Evolutionary conservation across 2,888 invertebrate species (phyloP), one percentile per base, ranked within the genome.

Genomic region (Temnothorax unifasciatus): DNA sequence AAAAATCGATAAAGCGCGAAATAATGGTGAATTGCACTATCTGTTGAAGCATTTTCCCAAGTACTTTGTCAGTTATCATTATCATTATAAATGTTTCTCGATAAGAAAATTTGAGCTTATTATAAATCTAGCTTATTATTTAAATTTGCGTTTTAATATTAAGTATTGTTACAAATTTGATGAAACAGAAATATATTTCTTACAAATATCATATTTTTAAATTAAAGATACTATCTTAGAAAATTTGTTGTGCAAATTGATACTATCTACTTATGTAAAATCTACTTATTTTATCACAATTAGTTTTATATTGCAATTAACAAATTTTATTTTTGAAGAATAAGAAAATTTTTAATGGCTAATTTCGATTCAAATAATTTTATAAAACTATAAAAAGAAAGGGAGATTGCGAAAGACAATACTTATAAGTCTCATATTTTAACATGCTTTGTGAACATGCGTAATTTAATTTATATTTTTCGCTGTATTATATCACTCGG

Each of bases 1-100:
- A 63, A 64, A 54, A 86, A 84, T 90, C 88, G 87, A 90, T 88
- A 82, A 64, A 50, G 38, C 61, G 61, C 59, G 38, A 79, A 86
- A 86, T 84, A 69, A 85, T 81, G 50, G 59, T 66, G 61, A 79
- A 68, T 59, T 52, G 68, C 1, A 25, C n/a, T 64, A 73, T 61
- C 8, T 38, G 18, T 59, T 38, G 13, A 81, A 38, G 13, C 5
- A 38, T 68, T 77, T 41, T 13, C 41, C 15, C 44, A 29, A 29
- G 3, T 54, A 66, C 25, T 41, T 64, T n/a, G 0, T 64, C 38
- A 38, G 18, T 76, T 52, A 4, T 75, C 15, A 41, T 52, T 73
- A 41, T 34, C 6, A 34, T 34, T 34, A 34, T 29, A 57, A 73
- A 57, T 47, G 15, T 15, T 44, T 66, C 3, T 64, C 21, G 41